Evolutionary conservation across 1,140 invertebrate species (phyloP).

Genomic region (Babylonia areolata): DNA sequence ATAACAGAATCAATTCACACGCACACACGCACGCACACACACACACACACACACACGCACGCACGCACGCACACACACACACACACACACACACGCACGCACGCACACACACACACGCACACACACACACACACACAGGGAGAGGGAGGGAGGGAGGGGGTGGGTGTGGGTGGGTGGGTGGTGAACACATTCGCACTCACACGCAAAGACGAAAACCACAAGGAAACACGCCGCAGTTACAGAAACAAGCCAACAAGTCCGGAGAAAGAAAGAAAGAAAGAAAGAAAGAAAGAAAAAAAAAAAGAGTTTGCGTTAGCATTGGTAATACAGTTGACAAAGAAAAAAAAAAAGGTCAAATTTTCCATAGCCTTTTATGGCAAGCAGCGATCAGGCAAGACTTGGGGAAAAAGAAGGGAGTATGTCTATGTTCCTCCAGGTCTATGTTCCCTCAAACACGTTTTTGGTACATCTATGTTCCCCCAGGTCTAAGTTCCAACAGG

Average conservation of each 20-base stretch:
- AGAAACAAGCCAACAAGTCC: neutral
- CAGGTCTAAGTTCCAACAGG: no score
- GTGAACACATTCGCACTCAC: neutral
- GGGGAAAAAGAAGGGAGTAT: no score
- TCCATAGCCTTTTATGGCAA: no score
- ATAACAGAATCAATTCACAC: neutral
- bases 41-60: neutral
- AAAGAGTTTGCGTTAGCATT: neutral
- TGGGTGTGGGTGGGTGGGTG: no score
- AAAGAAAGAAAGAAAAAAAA: neutral
- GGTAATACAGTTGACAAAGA: no score
- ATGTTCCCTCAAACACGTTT: no score
- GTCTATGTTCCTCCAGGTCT: no score
- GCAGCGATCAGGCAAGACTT: no score
- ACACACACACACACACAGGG: conserved; percentile 4
- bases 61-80: neutral
- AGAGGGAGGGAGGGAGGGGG: no score
- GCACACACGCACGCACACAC: neutral
- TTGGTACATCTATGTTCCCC: no score
- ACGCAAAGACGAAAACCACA: neutral
- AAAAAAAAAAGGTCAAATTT: no score
- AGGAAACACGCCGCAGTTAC: neutral
- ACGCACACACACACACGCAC: neutral
- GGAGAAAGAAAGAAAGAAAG: neutral
- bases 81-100: neutral